Conservation (phyloP, 2,888 invertebrate genomes). For the Tanytarsus gracilentus region DNA sequence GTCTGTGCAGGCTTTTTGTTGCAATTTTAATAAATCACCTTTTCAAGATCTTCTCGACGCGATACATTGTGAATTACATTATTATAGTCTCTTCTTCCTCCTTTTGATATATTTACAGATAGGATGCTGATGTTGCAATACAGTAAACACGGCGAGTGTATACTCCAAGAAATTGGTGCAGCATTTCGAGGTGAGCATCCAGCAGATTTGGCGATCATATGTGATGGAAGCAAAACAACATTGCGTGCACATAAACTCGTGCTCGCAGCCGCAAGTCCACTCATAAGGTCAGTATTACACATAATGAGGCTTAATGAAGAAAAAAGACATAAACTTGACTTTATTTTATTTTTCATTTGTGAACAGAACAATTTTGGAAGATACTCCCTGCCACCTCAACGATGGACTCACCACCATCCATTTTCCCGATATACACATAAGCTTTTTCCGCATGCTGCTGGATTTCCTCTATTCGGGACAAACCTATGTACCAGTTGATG, state of each 20-base stretch:
- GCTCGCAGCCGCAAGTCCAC: conserved; percentile 78
- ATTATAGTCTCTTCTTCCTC: not conserved
- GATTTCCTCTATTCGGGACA: conserved; percentile 81
- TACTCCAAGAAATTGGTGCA: conserved; percentile 81
- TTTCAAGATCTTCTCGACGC: not conserved
- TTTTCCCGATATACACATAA: conserved; percentile 72
- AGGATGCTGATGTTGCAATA: conserved; percentile 78
- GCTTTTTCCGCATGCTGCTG: conserved; percentile 70
- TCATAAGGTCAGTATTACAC: conserved; percentile 53
- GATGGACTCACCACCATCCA: conserved; percentile 70
- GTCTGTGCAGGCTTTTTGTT: not conserved
- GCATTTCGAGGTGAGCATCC: conserved; percentile 80
- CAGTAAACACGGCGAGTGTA: conserved; percentile 87
- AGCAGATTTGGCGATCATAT: conserved; percentile 77
- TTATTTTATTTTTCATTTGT: conserved; percentile 11
- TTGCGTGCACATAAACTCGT: conserved; percentile 76
- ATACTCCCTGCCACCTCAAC: conserved; percentile 53
- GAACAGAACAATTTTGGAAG: conserved; percentile 58
- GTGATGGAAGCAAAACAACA: conserved; percentile 75
- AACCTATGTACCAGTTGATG: conserved; percentile 50
- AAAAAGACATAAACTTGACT: not conserved
- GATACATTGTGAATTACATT: not conserved
- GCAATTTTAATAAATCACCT: conserved; percentile 19
- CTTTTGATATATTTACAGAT: conserved; percentile 35
- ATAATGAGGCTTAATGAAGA: not conserved